phyloP scores from a whole-genome alignment of 2,113 vertebrate species.

The Megatriorchis doriae region DNA sequence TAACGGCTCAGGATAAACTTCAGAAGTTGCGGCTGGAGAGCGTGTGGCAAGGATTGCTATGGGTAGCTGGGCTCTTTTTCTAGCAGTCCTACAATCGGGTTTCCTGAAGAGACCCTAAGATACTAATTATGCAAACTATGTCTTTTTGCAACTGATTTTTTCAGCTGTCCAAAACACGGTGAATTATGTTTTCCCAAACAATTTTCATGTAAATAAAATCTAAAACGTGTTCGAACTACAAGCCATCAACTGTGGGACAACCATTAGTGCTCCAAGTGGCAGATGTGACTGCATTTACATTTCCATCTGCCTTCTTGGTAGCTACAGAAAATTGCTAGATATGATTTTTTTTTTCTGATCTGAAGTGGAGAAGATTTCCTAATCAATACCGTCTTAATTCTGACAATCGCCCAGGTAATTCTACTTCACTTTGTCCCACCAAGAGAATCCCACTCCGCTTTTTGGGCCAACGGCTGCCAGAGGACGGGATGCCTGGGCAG shows the following conservation, averaged over 20 bases:
- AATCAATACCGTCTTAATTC: neutral
- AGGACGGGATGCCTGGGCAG: neutral
- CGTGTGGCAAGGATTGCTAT: neutral
- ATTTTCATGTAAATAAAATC: conserved; percentile 10
- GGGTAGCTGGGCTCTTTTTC: neutral
- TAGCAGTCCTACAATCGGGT: neutral
- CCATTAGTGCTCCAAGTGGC: neutral
- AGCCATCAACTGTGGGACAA: neutral
- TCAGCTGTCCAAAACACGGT: neutral
- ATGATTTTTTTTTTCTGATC: neutral
- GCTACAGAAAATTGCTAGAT: neutral
- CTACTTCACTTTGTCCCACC: neutral
- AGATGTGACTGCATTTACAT: neutral
- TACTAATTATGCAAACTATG: neutral
- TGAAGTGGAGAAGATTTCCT: neutral
- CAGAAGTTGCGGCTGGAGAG: conserved; percentile 12
- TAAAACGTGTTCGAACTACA: conserved; percentile 1
- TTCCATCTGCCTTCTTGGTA: conserved; percentile 11
- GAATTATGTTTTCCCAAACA: neutral
- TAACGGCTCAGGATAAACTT: neutral
- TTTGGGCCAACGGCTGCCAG: neutral
- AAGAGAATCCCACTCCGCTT: neutral
- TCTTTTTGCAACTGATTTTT: conserved; percentile 29
- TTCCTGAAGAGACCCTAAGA: conserved; percentile 12
- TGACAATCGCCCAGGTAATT: neutral